Evolutionary conservation across 2,888 invertebrate species (phyloP), one percentile per base, ranked within the genome.

Genomic region (Amiota mariae): DNA sequence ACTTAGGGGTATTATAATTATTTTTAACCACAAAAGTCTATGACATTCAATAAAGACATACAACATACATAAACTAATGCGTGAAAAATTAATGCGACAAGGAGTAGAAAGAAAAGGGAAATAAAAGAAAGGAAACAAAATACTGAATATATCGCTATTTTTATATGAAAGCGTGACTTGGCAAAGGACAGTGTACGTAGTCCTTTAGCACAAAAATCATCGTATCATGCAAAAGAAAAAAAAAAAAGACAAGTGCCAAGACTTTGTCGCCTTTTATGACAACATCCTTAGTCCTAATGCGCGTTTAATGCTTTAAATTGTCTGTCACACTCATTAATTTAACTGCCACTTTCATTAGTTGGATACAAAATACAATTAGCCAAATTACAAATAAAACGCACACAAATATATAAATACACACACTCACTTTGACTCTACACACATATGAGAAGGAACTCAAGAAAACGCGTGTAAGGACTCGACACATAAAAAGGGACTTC

Each of bases 361-460:
- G 48, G 47, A 66, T 56, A 72, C 64, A 64, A 68, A 72, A 72
- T 72, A 72, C 72, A 72, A 72, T 72, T 72, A 72, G 72, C 66
- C 72, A 72, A 72, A 72, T 72, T 64, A 72, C 36, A 6, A 36
- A 36, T 36, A 36, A 36, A 36, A 36, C 66, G 49, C 51, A 51
- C 71, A 46, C 61, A 46, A 11, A 71, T n/a, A 71, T 36, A 49
- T 20, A 48, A 15, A 4, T 36, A 68, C 24, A 54, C 67, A 51
- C 24, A 68, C 67, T 2, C 12, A 67, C 51, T 20, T 18, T 15
- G 6, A 57, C 36, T 36, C 36, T 36, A 36, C 36, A 36, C 36
- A 36, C 36, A 36, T 6, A 6, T 36, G 6, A 6, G 36, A 24
- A 24, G 24, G 4, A 59, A 18, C n/a, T 11, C 59, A 64, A 64